Conservation (phyloP, 1,140 invertebrate species). For the Sinella curviseta region DNA sequence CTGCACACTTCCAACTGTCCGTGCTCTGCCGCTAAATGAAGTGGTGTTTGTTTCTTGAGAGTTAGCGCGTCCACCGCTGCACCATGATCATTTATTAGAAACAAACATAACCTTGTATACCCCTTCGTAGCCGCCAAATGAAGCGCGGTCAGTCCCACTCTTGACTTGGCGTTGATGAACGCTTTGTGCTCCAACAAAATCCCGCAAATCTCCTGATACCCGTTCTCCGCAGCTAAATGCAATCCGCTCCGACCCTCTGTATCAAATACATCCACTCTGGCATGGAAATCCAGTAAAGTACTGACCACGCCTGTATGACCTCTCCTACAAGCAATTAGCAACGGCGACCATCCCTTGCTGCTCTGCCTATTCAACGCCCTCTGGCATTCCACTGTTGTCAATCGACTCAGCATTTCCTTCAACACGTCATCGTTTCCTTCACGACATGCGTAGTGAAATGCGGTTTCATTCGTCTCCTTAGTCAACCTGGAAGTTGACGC, state of each 20-base stretch:
- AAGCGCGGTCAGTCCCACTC: slow-evolving; percentile 77
- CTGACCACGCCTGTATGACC: slow-evolving; percentile 79
- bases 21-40: slow-evolving; percentile 83
- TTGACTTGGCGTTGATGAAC: slow-evolving; percentile 86
- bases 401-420: slow-evolving; percentile 86
- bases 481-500: slow-evolving; percentile 84
- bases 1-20: slow-evolving; percentile 93
- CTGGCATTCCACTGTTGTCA: slow-evolving; percentile 82
- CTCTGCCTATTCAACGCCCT: slow-evolving; percentile 91
- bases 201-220: slow-evolving; percentile 65
- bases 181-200: slow-evolving; percentile 85
- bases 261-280: slow-evolving; percentile 96
- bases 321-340: slow-evolving; percentile 83
- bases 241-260: slow-evolving; percentile 93
- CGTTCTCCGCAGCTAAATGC: slow-evolving; percentile 65
- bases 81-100: slow-evolving; percentile 87
- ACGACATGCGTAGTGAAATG: slow-evolving; percentile 90
- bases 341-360: slow-evolving; percentile 88
- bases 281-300: slow-evolving; percentile 84
- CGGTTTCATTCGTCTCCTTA: slow-evolving; percentile 83
- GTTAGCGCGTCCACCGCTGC: slow-evolving; percentile 93
- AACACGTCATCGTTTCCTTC: slow-evolving; percentile 94
- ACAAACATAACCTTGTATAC: slow-evolving; percentile 75
- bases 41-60: slow-evolving; percentile 80
- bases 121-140: slow-evolving; percentile 92